These are phyloP conservation scores for Anser cygnoides DNA, from an alignment of 2,113 vertebrate genomes.

Conservation along the genomic window DNA sequence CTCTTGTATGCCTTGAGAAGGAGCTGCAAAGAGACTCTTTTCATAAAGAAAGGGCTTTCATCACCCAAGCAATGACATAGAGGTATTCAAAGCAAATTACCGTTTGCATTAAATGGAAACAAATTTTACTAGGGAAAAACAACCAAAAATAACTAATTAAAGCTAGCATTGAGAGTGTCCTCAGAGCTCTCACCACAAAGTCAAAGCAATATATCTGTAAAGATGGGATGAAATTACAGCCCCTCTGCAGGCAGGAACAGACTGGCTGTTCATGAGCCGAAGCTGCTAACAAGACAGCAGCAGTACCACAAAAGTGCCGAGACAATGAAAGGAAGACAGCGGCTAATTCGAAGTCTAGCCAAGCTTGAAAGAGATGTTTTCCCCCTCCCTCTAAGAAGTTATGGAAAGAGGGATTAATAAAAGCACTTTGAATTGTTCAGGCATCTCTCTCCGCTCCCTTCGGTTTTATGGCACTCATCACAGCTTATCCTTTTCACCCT, in stretches of 20 bases:
- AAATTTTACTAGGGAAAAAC: not conserved
- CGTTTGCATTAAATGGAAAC: not conserved
- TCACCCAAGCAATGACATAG: not conserved
- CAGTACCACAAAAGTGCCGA: not conserved
- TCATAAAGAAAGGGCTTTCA: not conserved
- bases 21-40: not conserved
- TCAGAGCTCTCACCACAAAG: not conserved
- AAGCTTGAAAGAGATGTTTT: slow-evolving; percentile 10
- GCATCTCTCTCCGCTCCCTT: not conserved
- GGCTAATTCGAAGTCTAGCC: slow-evolving; percentile 1
- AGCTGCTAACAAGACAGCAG: not conserved
- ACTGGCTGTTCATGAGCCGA: not conserved
- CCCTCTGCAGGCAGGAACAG: not conserved
- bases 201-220: not conserved
- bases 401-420: not conserved
- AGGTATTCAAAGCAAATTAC: not conserved
- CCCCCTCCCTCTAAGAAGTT: not conserved
- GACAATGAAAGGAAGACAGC: not conserved
- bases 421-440: not conserved
- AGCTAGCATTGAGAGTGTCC: not conserved
- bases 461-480: not conserved
- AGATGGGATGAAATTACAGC: not conserved
- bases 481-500: not conserved
- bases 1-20: not conserved
- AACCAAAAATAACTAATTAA: not conserved